Evolutionary conservation across 2,797 vertebrate species (phyloP), one percentile per base, ranked within the genome.

Genomic region (Poecilia velifera): DNA sequence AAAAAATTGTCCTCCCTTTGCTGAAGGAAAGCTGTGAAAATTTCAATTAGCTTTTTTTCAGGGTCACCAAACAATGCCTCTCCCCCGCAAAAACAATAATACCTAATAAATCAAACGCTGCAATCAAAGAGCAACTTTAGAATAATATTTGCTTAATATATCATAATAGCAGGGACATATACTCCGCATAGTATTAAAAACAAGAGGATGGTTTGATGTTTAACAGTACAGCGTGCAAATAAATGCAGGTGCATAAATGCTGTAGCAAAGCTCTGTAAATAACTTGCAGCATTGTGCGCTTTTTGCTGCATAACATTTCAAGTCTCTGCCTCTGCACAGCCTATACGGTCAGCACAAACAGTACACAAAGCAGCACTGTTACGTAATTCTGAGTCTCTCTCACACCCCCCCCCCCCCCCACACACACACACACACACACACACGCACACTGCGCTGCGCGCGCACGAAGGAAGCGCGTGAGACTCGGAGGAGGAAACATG

Each of bases 401-500:
- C n/a, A n/a, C n/a, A n/a, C n/a, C n/a, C n/a, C n/a, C n/a, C n/a
- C n/a, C n/a, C n/a, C n/a, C n/a, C n/a, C n/a, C n/a, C n/a, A n/a
- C 31, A 31, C 31, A 31, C 39, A 5, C 39, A 5, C 39, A 4
- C 39, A 39, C 39, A 39, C 39, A 39, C 39, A 39, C 39, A 39
- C 39, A 41, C 82, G 49, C n/a, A 68, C 25, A 73, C 51, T 57
- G 73, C 76, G 83, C 41, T 82, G 87, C 86, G 89, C 89, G 84
- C 81, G 92, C 75, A 80, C 82, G 43, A 3, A 18, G 89, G 84
- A 86, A 88, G 79, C 73, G 83, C 64, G 3, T 83, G 92, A 51
- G 78, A 79, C 71, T 9, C 71, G 89, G 86, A 86, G 88, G 80
- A 75, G 80, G 80, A 74, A 10, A 79, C 96, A 95, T 95, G 96